Base-by-base conservation (phyloP, 92 coral and sea anemone genomes). In the Montipora capitata region DNA sequence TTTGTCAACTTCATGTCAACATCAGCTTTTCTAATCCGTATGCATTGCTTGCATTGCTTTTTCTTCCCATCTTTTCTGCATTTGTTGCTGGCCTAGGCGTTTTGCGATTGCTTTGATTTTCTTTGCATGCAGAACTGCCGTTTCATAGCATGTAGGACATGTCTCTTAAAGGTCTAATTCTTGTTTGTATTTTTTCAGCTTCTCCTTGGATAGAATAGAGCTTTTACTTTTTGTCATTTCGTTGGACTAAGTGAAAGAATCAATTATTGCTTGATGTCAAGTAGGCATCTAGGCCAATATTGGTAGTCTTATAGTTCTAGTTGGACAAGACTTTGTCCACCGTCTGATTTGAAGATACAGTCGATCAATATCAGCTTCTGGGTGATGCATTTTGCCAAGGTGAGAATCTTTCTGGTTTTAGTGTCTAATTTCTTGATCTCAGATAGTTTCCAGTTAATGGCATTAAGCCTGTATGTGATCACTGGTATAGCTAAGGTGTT, bases 381-480 rank as follows among this genome's bases (percentile, higher is more conserved):
- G 91, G 72, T 78, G 91, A 40, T 77, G 91, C 85, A 87, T 87
- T 68, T 68, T 41, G 66, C 52, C 51, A 67, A 61, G 10, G 92
- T 81, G 44, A 88, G 84, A 3, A 61, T 20, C 62, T 82, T 76
- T 75, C 92, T 82, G 18, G 89, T 85, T 68, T 13, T 68, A 40
- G 49, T 39, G 39, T 82, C 77, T 76, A 88, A 52, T 81, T 61
- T 88, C 81, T 56, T 52, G 41, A 87, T 66, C 27, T 87, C 79
- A 14, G 69, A 27, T 42, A 86, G 49, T 58, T 86, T 87, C 87
- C 87, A 88, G 64, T 81, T 80, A 43, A 62, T 88, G 80, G 72
- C 18, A 72, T 59, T 73, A 71, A 80, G 59, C 27, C 87, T 88
- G 72, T 73, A 88, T 16, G 87, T 70, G 49, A 80, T 74, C 8